Conservation (phyloP, 1,140 invertebrate species). For the Scaptomyza graminum region DNA sequence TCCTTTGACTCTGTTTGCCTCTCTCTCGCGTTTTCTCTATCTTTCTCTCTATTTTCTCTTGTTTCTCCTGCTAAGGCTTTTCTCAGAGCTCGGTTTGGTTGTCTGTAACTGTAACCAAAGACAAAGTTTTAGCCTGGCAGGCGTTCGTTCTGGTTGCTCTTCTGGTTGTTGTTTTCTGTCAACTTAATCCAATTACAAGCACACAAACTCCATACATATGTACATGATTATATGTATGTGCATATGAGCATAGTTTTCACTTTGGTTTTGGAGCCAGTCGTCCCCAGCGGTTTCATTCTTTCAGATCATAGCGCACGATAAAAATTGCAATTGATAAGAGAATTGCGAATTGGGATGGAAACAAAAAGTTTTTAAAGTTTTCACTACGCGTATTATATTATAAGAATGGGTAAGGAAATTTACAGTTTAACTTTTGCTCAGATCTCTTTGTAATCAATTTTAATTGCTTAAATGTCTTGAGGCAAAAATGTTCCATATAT, state of each 20-base stretch:
- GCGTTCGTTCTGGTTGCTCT: constrained; percentile 44
- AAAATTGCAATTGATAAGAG: constrained; percentile 57
- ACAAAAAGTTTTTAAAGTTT: neutral
- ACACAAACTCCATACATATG: constrained; percentile 13
- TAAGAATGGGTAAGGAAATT: neutral
- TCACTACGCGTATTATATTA: too few species aligned
- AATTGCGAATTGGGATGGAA: constrained; percentile 14
- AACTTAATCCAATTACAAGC: constrained; percentile 79
- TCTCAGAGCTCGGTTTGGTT: constrained; percentile 30
- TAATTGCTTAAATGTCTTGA: too few species aligned
- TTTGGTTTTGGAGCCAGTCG: constrained; percentile 57
- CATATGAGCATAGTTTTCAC: constrained; percentile 70
- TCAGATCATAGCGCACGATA: constrained; percentile 22
- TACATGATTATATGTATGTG: constrained; percentile 29
- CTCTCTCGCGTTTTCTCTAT: neutral
- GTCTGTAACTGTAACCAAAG: constrained; percentile 61
- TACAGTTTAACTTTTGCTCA: neutral
- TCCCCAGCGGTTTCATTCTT: constrained; percentile 16
- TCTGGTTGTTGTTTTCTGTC: constrained; percentile 55
- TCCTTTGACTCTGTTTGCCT: constrained; percentile 28
- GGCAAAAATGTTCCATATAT: neutral
- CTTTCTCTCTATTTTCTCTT: neutral
- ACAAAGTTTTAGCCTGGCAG: constrained; percentile 71
- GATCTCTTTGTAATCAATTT: too few species aligned
- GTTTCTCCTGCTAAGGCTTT: constrained; percentile 25